These are phyloP conservation scores for Brachyptera putata DNA, from an alignment of 2,888 invertebrate genomes.

Conservation along the genomic window DNA sequence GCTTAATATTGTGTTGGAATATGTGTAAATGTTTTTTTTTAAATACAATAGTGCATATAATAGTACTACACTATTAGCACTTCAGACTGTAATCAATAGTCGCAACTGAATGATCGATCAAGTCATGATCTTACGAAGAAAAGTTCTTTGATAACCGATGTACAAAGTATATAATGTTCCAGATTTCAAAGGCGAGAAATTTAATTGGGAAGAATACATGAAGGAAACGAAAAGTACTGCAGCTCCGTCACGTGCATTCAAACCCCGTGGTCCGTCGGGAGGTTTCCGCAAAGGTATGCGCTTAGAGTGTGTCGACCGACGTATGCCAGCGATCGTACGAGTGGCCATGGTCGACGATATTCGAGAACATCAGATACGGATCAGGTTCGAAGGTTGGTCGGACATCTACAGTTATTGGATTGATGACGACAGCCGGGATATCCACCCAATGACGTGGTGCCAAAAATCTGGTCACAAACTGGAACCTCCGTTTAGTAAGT, in stretches of 20 bases:
- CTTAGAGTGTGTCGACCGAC: conserved; percentile 80
- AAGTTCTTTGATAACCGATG: too few species aligned
- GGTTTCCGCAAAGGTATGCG: conserved; percentile 82
- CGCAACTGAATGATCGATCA: too few species aligned
- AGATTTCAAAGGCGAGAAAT: conserved; percentile 63
- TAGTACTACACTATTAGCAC: too few species aligned
- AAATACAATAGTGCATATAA: too few species aligned
- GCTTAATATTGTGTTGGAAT: too few species aligned
- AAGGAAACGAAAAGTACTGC: conserved; percentile 66
- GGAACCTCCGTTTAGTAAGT: conserved; percentile 64
- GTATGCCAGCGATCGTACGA: conserved; percentile 74
- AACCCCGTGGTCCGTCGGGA: conserved; percentile 68
- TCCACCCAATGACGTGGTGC: conserved; percentile 92
- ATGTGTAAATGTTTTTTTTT: too few species aligned
- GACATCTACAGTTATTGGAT: conserved; percentile 80
- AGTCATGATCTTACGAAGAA: too few species aligned
- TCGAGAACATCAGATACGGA: conserved; percentile 67
- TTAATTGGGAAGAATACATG: conserved; percentile 84
- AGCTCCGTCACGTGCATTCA: conserved; percentile 79
- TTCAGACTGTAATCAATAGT: too few species aligned
- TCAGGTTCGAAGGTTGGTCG: conserved; percentile 89
- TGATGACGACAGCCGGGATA: conserved; percentile 84
- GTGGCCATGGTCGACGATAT: conserved; percentile 78
- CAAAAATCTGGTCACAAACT: conserved; percentile 81
- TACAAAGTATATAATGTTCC: too few species aligned